A percentile compares a stretch with the other conserved stretches of the same genome.
phyloP scores from a whole-genome alignment of 2,888 invertebrate species.

The Seira sanloemensis region DNA sequence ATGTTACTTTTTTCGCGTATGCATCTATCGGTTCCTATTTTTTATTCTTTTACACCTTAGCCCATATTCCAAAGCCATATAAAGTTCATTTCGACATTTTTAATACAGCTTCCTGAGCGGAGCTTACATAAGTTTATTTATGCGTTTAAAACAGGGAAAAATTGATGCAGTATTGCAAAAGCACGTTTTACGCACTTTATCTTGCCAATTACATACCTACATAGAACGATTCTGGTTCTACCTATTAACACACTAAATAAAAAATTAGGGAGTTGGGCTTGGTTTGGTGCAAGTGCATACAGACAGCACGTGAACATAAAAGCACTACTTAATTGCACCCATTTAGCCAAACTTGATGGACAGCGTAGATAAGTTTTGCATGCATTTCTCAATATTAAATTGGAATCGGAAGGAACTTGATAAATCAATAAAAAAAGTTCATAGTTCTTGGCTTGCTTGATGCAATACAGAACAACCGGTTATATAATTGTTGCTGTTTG shows the following conservation, averaged over 20 bases:
- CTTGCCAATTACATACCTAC: neutral
- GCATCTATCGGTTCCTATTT: neutral
- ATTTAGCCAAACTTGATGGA: constrained; percentile 17
- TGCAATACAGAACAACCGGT: neutral
- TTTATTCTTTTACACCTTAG: too few relatives aligned
- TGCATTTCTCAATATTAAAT: neutral
- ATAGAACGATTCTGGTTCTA: neutral
- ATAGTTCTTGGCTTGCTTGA: neutral
- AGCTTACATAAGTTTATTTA: too few relatives aligned
- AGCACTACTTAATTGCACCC: constrained; percentile 25
- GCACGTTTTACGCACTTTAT: neutral
- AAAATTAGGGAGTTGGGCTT: neutral
- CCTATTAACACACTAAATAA: neutral
- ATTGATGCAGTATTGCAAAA: neutral
- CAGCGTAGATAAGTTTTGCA: constrained; percentile 19
- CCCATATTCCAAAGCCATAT: too few relatives aligned
- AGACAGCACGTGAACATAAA: too few relatives aligned
- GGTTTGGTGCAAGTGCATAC: too few relatives aligned
- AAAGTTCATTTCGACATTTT: too few relatives aligned
- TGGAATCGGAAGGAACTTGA: constrained; percentile 48
- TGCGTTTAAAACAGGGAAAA: too few relatives aligned
- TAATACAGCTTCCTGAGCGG: too few relatives aligned
- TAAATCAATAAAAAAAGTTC: neutral
- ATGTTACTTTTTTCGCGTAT: constrained; percentile 18
- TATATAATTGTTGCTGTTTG: neutral